Evolutionary conservation across 64 coral and sea anemone genomes (phyloP), one percentile per base, ranked within the genome.

Genomic region (Stylophora pistillata): DNA sequence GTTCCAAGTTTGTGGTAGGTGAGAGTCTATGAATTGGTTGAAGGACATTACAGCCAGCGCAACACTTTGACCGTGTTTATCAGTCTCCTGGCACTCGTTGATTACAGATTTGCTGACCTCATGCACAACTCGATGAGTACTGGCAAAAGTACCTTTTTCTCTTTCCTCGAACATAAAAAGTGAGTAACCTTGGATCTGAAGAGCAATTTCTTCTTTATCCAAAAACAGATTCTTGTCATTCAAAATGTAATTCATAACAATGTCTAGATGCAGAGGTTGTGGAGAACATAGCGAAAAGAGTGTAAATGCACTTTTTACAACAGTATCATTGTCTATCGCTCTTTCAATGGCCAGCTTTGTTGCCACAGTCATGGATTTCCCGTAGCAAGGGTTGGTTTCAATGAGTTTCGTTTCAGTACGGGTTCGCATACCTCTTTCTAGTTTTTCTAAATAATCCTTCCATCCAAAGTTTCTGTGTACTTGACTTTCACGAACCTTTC

Each of bases 401-500:
- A 54, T 10, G 14, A 87, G 76, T n/a, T 18, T 54, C 10, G 54
- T 58, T 85, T 88, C 82, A 27, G 93, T 91, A 14, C 78, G 12
- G 13, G 72, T 55, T 15, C 88, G 66, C 58, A 90, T 90, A 13
- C 88, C 93, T 95, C 87, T 30, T 55, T 95, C 58, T 12, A 95
- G 64, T 23, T 94, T 89, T 37, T 79, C 25, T 14, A 94, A 74
- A 60, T 73, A 94, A 9, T 72, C 29, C 10, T 85, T 29, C 80
- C 92, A 94, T 18, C 53, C 58, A 26, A 85, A 85, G 31, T 17
- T 23, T 58, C 78, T 65, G 1, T 17, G 30, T 21, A 21, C 30
- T 7, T 62, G 76, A 20, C 31, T 89, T n/a, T 62, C 23, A 25
- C 69, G 85, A 20, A 75, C 28, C 31, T 74, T 66, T 41, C 65